Conservation (phyloP, 2,888 invertebrate genomes). For the Pseudococcus longispinus region DNA sequence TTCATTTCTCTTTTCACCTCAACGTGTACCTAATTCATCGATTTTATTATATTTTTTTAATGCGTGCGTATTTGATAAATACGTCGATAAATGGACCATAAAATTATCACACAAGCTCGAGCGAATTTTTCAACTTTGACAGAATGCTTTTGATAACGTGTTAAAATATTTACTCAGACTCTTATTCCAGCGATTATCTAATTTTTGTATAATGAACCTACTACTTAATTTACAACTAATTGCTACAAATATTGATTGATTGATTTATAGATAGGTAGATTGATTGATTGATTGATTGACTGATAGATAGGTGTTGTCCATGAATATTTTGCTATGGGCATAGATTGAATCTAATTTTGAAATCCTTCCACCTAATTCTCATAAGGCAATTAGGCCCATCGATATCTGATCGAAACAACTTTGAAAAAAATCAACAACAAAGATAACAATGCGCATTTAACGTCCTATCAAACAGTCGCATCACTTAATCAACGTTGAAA, state of each 20-base stretch:
- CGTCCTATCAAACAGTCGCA: too few species aligned
- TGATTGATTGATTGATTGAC: too few species aligned
- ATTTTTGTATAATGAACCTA: too few species aligned
- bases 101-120: neutral
- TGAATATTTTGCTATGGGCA: neutral
- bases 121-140: neutral
- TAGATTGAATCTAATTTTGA: neutral
- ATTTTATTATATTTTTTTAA: neutral
- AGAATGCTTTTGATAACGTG: too few species aligned
- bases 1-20: constrained; percentile 48
- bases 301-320: neutral
- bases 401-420: neutral
- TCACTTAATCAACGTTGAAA: neutral
- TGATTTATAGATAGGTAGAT: too few species aligned
- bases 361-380: neutral
- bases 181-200: too few species aligned
- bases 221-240: too few species aligned
- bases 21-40: constrained; percentile 12
- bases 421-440: too few species aligned
- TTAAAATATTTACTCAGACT: too few species aligned
- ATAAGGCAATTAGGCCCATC: neutral
- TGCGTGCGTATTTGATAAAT: neutral
- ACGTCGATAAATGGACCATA: neutral
- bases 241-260: too few species aligned
- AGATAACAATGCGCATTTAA: too few species aligned